These are phyloP conservation scores for Pituophis catenifer DNA, from an alignment of 2,113 vertebrate genomes.

Conservation along the genomic window DNA sequence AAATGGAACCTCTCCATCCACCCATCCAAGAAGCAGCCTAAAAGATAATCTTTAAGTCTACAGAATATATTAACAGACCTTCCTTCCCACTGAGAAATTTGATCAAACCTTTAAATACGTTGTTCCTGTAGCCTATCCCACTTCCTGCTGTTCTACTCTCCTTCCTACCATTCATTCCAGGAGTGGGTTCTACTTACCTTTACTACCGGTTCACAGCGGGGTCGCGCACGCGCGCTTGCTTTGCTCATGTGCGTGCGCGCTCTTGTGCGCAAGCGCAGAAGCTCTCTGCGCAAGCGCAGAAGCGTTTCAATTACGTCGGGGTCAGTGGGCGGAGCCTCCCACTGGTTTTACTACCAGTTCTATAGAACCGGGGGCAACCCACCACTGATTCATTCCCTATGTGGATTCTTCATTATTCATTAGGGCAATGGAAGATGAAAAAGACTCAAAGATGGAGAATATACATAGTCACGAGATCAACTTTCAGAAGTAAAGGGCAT, in stretches of 20 bases:
- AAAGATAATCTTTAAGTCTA: neutral
- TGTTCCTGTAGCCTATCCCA: neutral
- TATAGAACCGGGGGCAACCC: too few species aligned
- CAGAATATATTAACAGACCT: neutral
- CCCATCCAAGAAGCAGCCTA: neutral
- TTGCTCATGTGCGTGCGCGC: too few species aligned
- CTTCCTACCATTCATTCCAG: neutral
- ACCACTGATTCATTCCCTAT: neutral
- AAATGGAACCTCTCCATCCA: neutral
- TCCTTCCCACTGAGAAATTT: neutral
- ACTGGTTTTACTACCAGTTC: too few species aligned
- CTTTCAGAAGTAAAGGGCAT: neutral
- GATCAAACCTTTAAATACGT: neutral
- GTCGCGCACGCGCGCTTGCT: too few species aligned
- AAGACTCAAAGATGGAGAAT: neutral
- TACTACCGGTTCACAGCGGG: too few species aligned
- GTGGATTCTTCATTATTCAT: neutral
- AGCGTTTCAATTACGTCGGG: too few species aligned
- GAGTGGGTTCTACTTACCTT: too few species aligned
- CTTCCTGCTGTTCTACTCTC: neutral
- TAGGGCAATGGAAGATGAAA: neutral
- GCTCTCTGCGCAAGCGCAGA: too few species aligned
- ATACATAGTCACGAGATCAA: neutral
- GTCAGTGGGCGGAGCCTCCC: too few species aligned
- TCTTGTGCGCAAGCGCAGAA: too few species aligned